A percentile compares a stretch with the other conserved stretches of the same genome.
phyloP scores from a whole-genome alignment of 2,113 vertebrate genomes.

The Saguinus imperator region DNA sequence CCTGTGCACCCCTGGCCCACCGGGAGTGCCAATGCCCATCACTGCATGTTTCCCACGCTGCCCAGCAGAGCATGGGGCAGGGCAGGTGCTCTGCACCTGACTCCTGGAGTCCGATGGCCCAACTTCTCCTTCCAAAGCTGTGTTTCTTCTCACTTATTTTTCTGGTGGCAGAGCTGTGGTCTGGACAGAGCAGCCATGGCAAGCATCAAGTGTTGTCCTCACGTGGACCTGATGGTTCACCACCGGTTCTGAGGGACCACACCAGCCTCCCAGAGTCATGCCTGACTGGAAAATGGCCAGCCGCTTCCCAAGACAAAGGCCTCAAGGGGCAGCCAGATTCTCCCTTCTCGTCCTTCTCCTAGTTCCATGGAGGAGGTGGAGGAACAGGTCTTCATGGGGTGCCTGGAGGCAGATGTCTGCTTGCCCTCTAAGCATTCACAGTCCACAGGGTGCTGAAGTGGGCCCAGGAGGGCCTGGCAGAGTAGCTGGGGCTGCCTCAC shows the following conservation, averaged over 20 bases:
- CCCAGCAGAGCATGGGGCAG: fast-evolving
- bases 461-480: not conserved
- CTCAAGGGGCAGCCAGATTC: too few species aligned
- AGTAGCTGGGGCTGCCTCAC: not conserved
- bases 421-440: too few species aligned
- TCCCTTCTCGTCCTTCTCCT: not conserved
- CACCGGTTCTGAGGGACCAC: not conserved
- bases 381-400: not conserved
- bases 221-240: fast-evolving
- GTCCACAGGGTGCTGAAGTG: not conserved
- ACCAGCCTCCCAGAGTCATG: not conserved
- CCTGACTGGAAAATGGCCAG: not conserved
- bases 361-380: fast-evolving
- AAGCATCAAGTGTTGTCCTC: too few species aligned
- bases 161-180: fast-evolving
- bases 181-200: fast-evolving
- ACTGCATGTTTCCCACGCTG: not conserved
- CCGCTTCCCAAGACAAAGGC: not conserved
- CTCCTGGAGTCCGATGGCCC: fast-evolving
- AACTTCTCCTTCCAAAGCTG: too few species aligned
- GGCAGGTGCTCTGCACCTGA: not conserved
- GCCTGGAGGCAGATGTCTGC: not conserved
- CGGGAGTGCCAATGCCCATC: fast-evolving
- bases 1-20: not conserved
- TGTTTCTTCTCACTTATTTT: not conserved